Conservation (phyloP, 1,140 invertebrate species). For the Diachasmimorpha longicaudata region DNA sequence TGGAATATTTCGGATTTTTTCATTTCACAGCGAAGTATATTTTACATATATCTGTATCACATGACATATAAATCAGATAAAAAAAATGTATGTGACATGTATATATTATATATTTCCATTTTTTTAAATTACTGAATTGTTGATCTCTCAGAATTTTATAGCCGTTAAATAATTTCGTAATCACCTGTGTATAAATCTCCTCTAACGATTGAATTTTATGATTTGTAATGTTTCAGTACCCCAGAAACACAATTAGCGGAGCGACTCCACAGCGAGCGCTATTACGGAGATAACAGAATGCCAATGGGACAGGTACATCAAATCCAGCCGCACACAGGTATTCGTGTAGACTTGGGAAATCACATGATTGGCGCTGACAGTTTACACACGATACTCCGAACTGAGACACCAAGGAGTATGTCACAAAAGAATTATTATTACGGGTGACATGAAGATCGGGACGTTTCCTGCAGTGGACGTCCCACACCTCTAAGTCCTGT, state of each 20-base stretch:
- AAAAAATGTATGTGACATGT: too few relatives aligned
- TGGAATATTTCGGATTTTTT: too few relatives aligned
- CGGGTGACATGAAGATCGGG: slow-evolving; percentile 65
- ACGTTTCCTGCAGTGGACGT: slow-evolving; percentile 55
- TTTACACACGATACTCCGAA: slow-evolving; percentile 55
- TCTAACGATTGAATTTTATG: background rate
- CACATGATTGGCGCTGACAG: slow-evolving; percentile 60
- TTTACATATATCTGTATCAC: too few relatives aligned
- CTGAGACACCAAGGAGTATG: slow-evolving; percentile 61
- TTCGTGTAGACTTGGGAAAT: slow-evolving; percentile 56
- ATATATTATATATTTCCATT: too few relatives aligned
- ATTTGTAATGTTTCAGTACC: slow-evolving; percentile 38
- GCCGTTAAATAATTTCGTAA: too few relatives aligned
- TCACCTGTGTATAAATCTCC: too few relatives aligned
- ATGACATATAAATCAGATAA: too few relatives aligned
- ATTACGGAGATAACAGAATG: slow-evolving; percentile 53
- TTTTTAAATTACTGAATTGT: too few relatives aligned
- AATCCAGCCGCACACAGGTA: slow-evolving; percentile 23
- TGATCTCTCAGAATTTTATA: too few relatives aligned
- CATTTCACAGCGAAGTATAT: too few relatives aligned
- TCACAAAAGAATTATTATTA: slow-evolving; percentile 68
- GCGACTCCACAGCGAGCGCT: slow-evolving; percentile 54
- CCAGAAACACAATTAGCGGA: slow-evolving; percentile 56
- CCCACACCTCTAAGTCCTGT: slow-evolving; percentile 57
- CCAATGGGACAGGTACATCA: slow-evolving; percentile 35